Conservation (phyloP, 2,113 vertebrate genomes). For the Hirundichthys speculiger region DNA sequence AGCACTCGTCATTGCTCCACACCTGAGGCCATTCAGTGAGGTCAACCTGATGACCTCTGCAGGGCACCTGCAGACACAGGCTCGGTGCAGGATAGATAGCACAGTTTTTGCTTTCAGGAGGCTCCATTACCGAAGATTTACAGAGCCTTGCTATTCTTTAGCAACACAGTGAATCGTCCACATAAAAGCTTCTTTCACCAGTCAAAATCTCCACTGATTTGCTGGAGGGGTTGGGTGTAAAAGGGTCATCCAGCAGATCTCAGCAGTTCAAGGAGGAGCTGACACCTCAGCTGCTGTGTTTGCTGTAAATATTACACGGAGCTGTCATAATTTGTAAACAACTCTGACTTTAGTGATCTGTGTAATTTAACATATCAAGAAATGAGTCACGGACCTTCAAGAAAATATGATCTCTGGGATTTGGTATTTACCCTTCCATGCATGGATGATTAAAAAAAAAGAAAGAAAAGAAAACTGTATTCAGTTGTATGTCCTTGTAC, state of each 20-base stretch:
- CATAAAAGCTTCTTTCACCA: constrained; percentile 19
- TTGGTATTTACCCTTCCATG: no score
- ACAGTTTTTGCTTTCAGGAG: constrained; percentile 1
- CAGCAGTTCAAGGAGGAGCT: background rate
- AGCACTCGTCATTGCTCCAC: constrained; percentile 23
- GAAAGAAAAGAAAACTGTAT: no score
- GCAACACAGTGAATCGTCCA: constrained; percentile 2
- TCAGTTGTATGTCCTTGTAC: no score
- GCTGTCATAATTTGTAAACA: constrained; percentile 13
- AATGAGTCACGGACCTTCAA: background rate
- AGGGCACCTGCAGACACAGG: constrained; percentile 5
- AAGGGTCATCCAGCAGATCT: background rate
- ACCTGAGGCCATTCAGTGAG: constrained; percentile 30
- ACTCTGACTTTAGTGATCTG: constrained; percentile 21
- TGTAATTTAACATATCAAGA: constrained; percentile 27
- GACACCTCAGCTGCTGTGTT: background rate
- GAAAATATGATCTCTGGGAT: no score
- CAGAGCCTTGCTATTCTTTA: background rate
- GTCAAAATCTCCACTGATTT: constrained; percentile 8
- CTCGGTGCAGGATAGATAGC: constrained; percentile 20
- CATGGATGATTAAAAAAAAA: no score
- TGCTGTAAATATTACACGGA: constrained; percentile 23
- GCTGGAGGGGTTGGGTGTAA: constrained; percentile 1
- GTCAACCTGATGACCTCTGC: constrained; percentile 47
- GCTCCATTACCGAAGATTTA: constrained; percentile 20